These are phyloP conservation scores for Anser brachyrhynchus DNA, from an alignment of 2,113 vertebrate species.

Conservation along the genomic window DNA sequence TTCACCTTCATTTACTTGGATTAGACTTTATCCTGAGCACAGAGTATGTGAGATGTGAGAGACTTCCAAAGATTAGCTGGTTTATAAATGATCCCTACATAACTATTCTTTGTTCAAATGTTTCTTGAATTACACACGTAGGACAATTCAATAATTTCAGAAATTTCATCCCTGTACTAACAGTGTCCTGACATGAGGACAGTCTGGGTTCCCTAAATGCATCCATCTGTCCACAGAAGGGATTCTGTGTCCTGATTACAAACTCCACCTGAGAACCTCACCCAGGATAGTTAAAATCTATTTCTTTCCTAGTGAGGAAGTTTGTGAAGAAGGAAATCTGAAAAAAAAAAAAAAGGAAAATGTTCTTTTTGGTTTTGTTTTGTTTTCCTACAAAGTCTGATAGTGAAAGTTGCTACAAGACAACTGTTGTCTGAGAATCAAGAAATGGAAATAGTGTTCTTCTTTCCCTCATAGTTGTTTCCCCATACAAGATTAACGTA, in stretches of 20 bases:
- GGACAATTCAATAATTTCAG: neutral
- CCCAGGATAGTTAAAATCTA: neutral
- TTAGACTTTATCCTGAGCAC: neutral
- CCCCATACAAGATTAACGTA: neutral
- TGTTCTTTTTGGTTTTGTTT: neutral
- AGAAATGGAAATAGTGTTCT: neutral
- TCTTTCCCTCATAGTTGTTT: neutral
- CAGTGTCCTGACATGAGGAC: neutral
- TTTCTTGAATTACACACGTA: neutral
- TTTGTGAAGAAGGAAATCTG: neutral
- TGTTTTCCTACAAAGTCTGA: neutral
- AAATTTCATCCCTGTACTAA: neutral
- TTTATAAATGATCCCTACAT: neutral
- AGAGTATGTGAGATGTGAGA: neutral
- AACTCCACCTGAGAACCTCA: neutral
- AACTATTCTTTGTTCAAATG: slow-evolving; percentile 24
- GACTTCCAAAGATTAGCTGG: neutral
- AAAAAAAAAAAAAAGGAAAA: neutral
- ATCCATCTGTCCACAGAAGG: neutral
- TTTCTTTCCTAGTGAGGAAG: neutral
- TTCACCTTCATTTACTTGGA: slow-evolving; percentile 29
- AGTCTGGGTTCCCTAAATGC: neutral
- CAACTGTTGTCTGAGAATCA: neutral
- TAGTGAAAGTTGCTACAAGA: neutral
- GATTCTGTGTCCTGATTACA: neutral